Evolutionary conservation across 1,140 invertebrate species (phyloP), one percentile per base, ranked within the genome.

Genomic region (Pachyrhynchus sulphureomaculatus): DNA sequence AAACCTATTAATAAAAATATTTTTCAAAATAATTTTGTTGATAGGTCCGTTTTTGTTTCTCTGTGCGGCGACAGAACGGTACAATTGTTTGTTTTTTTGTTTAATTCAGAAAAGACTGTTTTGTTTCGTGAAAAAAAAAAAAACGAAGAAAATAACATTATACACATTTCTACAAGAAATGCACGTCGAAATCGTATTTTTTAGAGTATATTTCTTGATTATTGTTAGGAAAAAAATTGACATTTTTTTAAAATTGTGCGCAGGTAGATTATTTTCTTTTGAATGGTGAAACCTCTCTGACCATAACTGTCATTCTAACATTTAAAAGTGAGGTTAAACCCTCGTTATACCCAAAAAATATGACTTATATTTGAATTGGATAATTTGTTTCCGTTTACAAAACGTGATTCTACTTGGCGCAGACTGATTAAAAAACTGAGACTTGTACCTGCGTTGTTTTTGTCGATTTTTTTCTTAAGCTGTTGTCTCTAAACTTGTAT

Each of bases 41-140:
- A 33, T n/a, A 12, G 8, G 17, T 13, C 9, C 12, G 33, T 56
- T 36, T 45, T 33, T 56, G 24, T 32, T 33, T 15, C 37, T 41
- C 37, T 41, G 29, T 3, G 12, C n/a, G 34, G 20, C 48, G 48
- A 12, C 23, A 26, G 17, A 10, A 8, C n/a, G 13, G 48, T 37
- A n/a, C 42, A 6, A 18, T 37, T 53, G 33, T 55, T 55, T 55
- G 52, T 55, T 55, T 42, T 52, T 52, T 42, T 42, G 18, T 51
- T 34, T 51, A 3, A 51, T 51, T 51, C 29, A 51, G 48, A 51
- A 54, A 54, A 47, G 51, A 54, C 37, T 54, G 51, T 54, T 54
- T 54, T 54, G 41, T 44, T 56, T 44, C 53, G 32, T 56, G 32
- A 32, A 44, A 4, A 54, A 24, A 24, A 5, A 32, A 44, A 4